Evolutionary conservation across 2,113 vertebrate species (phyloP).

Genomic region (Sylvietta virens): DNA sequence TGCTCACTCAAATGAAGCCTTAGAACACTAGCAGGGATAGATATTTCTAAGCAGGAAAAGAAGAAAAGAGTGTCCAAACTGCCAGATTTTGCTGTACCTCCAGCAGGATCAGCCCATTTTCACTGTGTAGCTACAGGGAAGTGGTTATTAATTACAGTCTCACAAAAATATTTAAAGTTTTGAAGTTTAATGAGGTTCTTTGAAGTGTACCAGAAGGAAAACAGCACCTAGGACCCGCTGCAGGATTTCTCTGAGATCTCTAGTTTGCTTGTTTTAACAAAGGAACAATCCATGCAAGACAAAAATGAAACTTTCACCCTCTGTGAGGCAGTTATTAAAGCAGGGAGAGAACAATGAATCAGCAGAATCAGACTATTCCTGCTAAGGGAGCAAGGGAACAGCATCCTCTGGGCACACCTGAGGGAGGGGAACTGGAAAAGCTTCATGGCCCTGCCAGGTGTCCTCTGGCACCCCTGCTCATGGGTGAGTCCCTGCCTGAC

Average conservation of each 20-base stretch:
- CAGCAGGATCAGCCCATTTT: neutral
- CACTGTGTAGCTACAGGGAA: neutral
- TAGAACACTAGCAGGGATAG: neutral
- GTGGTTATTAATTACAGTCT: neutral
- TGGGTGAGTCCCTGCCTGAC: neutral
- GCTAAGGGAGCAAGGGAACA: neutral
- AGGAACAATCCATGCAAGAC: neutral
- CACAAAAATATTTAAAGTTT: neutral
- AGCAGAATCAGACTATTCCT: neutral
- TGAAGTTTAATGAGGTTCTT: neutral
- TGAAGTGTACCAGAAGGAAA: neutral
- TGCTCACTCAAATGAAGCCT: neutral
- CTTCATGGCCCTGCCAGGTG: neutral
- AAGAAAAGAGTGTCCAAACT: neutral
- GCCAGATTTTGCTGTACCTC: neutral
- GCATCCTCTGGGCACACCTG: neutral
- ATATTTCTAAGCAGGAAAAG: neutral
- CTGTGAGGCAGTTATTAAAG: neutral
- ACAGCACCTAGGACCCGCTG: neutral
- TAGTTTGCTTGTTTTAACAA: neutral
- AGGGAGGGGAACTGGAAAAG: neutral
- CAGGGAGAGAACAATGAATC: neutral
- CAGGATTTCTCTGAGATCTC: neutral
- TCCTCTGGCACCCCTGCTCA: neutral
- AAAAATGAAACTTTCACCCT: neutral